Evolutionary conservation across 2,888 invertebrate species (phyloP).

Genomic region (Nephrotoma guestfalica): DNA sequence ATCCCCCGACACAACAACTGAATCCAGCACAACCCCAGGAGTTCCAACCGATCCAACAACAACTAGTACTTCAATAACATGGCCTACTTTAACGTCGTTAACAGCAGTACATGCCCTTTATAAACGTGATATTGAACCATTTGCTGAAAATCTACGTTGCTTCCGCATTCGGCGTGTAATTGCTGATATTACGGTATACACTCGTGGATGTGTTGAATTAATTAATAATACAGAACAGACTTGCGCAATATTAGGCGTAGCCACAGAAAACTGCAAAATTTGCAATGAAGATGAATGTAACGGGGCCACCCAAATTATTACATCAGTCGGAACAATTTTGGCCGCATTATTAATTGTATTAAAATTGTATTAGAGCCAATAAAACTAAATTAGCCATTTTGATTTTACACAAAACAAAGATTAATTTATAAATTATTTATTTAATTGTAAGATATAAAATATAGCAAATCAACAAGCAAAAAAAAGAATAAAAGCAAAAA

Average conservation of each 20-base stretch:
- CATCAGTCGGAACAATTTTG: neutral
- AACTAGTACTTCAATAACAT: neutral
- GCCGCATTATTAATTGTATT: neutral
- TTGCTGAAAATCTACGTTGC: neutral
- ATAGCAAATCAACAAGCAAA: neutral
- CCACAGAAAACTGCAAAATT: neutral
- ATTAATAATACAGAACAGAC: neutral
- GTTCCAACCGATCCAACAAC: neutral
- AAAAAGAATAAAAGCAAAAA: neutral
- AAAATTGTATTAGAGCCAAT: neutral
- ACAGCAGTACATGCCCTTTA: neutral
- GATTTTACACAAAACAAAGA: neutral
- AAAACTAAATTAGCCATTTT: neutral
- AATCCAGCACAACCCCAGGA: neutral
- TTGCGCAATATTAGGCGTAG: neutral
- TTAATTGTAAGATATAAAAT: neutral
- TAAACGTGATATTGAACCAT: neutral
- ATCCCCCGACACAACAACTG: neutral
- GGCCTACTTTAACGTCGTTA: neutral
- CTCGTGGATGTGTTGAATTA: neutral
- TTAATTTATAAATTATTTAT: neutral
- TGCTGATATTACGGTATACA: neutral
- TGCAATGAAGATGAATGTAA: neutral
- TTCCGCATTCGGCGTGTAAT: neutral
- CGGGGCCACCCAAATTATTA: neutral